These are phyloP conservation scores for Plecotus auritus DNA, from an alignment of 2,113 vertebrate genomes.

Conservation along the genomic window DNA sequence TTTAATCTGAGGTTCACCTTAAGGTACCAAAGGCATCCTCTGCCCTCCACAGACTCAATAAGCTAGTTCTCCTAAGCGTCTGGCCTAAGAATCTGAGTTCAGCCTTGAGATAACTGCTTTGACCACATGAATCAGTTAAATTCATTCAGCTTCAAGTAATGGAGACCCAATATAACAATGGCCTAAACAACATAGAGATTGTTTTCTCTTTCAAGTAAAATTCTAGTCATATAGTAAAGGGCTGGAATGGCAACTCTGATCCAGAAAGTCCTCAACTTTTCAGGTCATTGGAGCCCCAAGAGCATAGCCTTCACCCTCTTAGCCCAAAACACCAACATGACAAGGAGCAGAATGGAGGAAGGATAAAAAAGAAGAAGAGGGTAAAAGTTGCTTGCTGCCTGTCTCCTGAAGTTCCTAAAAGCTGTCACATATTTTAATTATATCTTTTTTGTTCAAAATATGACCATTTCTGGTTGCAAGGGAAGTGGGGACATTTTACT, in stretches of 20 bases:
- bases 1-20: neutral
- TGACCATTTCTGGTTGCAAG: neutral
- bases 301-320: too few species aligned
- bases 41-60: neutral
- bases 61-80: neutral
- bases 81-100: neutral
- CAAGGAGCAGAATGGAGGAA: neutral
- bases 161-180: neutral
- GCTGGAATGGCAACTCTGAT: neutral
- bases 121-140: neutral
- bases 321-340: neutral
- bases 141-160: neutral
- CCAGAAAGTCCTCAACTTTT: neutral
- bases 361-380: neutral
- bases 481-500: neutral
- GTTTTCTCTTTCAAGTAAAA: neutral
- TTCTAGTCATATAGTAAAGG: neutral
- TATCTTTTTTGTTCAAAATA: neutral
- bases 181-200: neutral
- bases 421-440: neutral
- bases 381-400: neutral
- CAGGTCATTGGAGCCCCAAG: neutral
- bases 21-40: neutral
- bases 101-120: neutral
- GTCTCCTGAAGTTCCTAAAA: neutral